Conservation (phyloP, 2,888 invertebrate species). For the Eudasyphora cyanicolor region DNA sequence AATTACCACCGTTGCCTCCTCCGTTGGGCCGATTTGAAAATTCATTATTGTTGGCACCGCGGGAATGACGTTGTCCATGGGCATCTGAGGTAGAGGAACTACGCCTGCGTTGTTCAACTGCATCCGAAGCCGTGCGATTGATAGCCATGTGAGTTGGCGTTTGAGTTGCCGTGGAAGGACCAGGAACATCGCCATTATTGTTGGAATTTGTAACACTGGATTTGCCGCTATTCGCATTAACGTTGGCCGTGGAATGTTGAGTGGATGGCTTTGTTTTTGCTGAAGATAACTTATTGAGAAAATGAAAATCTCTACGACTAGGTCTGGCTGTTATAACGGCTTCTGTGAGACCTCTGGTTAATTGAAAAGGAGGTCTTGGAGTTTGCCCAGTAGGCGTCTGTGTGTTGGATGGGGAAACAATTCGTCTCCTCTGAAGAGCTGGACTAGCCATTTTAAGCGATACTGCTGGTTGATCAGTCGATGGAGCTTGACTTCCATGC, state of each 20-base stretch:
- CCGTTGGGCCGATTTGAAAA: slow-evolving; percentile 68
- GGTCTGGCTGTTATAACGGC: slow-evolving; percentile 78
- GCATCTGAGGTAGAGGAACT: slow-evolving; percentile 79
- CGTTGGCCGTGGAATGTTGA: slow-evolving; percentile 47
- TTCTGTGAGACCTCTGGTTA: slow-evolving; percentile 78
- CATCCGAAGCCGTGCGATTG: slow-evolving; percentile 72
- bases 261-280: slow-evolving; percentile 60
- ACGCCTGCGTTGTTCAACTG: slow-evolving; percentile 77
- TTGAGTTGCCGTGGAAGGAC: slow-evolving; percentile 26
- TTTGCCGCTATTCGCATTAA: slow-evolving; percentile 58
- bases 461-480: slow-evolving; percentile 34
- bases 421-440: slow-evolving; percentile 60
- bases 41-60: slow-evolving; percentile 77
- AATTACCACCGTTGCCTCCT: slow-evolving; percentile 46
- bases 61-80: slow-evolving; percentile 71
- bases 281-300: slow-evolving; percentile 67
- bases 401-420: slow-evolving; percentile 54
- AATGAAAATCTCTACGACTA: slow-evolving; percentile 77
- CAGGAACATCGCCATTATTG: slow-evolving; percentile 72
- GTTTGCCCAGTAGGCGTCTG: slow-evolving; percentile 64
- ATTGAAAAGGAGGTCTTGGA: slow-evolving; percentile 69
- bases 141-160: slow-evolving; percentile 61
- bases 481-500: slow-evolving; percentile 42
- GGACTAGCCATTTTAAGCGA: slow-evolving; percentile 63
- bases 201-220: slow-evolving; percentile 66